A percentile compares a stretch with the other conserved stretches of the same genome.
These are phyloP conservation scores for Xanthorhoe spadicearia DNA, from an alignment of 2,888 invertebrate genomes.

Conservation along the genomic window DNA sequence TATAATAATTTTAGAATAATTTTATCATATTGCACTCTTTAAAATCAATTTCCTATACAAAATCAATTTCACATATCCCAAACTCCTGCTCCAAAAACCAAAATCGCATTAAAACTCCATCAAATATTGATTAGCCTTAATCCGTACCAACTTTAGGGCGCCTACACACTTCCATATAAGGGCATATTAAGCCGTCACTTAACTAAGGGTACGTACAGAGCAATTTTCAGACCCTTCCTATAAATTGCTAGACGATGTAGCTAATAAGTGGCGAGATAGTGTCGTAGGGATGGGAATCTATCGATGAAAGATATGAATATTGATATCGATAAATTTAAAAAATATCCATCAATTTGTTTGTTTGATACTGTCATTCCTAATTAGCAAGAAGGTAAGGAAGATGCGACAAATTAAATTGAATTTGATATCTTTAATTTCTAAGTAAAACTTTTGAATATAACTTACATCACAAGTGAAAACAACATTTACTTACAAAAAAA, in stretches of 20 bases:
- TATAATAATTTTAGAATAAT: too few species aligned
- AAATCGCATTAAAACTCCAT: constrained; percentile 31
- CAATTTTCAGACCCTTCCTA: constrained; percentile 73
- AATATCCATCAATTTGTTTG: not conserved
- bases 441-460: too few species aligned
- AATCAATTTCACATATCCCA: not conserved
- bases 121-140: constrained; percentile 32
- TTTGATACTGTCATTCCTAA: not conserved
- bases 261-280: constrained; percentile 79
- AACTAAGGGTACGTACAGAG: constrained; percentile 60
- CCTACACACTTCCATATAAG: constrained; percentile 49
- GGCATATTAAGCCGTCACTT: constrained; percentile 67
- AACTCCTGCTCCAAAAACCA: constrained; percentile 10
- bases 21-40: too few species aligned
- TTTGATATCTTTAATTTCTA: too few species aligned
- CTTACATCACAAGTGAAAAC: too few species aligned
- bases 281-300: constrained; percentile 50
- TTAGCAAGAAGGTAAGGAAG: not conserved
- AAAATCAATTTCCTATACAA: not conserved
- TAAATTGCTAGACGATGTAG: constrained; percentile 74
- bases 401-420: too few species aligned
- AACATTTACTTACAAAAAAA: too few species aligned
- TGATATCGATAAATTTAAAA: constrained; percentile 26
- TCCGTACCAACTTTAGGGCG: constrained; percentile 18
- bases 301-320: constrained; percentile 46